Percentiles rank a stretch among this genome's conserved stretches.
Conservation (phyloP, 2,113 vertebrate species). For the Phoenicopterus ruber region DNA sequence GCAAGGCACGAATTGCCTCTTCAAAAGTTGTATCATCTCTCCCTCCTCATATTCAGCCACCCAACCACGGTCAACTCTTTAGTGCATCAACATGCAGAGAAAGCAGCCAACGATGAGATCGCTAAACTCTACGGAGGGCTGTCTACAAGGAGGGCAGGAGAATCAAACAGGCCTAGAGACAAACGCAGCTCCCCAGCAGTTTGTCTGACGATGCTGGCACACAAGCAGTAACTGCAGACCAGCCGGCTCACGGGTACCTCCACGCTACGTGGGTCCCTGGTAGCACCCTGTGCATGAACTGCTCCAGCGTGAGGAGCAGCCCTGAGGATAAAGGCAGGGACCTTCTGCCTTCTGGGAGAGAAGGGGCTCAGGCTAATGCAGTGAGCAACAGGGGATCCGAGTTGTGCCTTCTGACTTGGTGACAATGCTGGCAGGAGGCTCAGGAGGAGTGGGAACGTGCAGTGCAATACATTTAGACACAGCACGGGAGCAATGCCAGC, state of each 20-base stretch:
- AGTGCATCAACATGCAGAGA: neutral
- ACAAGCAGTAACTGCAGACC: neutral
- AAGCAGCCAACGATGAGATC: neutral
- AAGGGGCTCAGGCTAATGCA: no score
- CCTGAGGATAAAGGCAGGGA: neutral
- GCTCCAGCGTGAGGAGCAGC: neutral
- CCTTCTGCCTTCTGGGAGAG: no score
- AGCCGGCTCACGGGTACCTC: neutral
- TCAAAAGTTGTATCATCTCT: neutral
- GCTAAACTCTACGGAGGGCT: neutral
- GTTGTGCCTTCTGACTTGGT: neutral
- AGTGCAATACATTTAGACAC: no score
- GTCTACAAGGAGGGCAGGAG: neutral
- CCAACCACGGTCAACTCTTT: fast-evolving
- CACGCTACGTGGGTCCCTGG: neutral
- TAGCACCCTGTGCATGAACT: neutral
- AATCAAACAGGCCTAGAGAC: neutral
- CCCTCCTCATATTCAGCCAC: neutral
- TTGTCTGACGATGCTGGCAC: neutral
- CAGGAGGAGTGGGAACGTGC: neutral
- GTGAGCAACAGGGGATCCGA: neutral
- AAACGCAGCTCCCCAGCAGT: neutral
- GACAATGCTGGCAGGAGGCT: neutral
- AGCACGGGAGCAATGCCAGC: neutral
- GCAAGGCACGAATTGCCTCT: neutral